Base-by-base conservation (phyloP, 2,888 invertebrate species). In the Agrilus mali region DNA sequence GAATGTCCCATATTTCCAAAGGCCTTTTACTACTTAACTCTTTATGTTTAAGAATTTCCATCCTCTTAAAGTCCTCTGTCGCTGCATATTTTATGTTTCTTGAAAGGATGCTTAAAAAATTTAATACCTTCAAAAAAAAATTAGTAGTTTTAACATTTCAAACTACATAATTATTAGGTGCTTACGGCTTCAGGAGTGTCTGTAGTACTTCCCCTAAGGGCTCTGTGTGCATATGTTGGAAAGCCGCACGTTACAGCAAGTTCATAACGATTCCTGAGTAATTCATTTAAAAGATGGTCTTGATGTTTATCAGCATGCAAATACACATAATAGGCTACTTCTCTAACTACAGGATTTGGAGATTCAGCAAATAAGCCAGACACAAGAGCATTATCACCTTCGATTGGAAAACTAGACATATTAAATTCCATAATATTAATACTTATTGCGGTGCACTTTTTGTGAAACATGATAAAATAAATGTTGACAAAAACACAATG, bases 181-280 rank as follows among this genome's bases (percentile, higher is more conserved):
- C 27, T 27, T 0, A 93, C 92, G 54, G 82, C 80, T 39, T 79
- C 73, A 0, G 95, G 86, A 1, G 75, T 79, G 59, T 89, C 86
- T 55, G 87, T 84, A 36, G 92, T 81, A 54, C 93, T 90, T 7
- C 88, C 87, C 58, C 83, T 83, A 44, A 95, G 75, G 2, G 93
- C 92, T 56, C 92, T 80, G 60, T 96, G 87, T 1, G 88, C 86
- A 57, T 86, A 97, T 0, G 89, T 82, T 13, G 77, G 68, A 67
- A 95, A 98, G 2, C 92, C 97, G 60, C 95, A 96, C 10, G 86
- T 73, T 42, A 75, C 68, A 0, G 96, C 96, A 56, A 98, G 73
- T 46, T 84, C 72, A 57, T 86, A 75, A 13, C 98, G 70, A 0
- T 82, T 78, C 14, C 72, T 67, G 8, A 98, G 68, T 37, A 96